Evolutionary conservation across 2,888 invertebrate species (phyloP), one percentile per base, ranked within the genome.

Genomic region (Panopea generosa): DNA sequence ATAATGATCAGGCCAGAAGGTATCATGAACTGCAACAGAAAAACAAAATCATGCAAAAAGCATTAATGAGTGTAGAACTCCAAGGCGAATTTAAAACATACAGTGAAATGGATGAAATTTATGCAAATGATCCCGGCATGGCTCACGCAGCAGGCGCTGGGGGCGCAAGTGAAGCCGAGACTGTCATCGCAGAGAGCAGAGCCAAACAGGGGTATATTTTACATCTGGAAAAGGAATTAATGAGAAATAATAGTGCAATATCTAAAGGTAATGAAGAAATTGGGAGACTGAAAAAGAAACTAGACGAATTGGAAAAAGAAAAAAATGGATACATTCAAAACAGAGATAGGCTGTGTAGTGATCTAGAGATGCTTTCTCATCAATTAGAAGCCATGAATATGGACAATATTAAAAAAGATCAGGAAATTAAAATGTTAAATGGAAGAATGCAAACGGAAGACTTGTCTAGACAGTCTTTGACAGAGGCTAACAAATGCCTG

Each of bases 1-100:
- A 82, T 56, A 85, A 84, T 76, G 85, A 84, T 20, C 49, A 72
- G 43, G 62, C 65, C 7, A 68, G 45, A 38, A 70, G 74, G 53
- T 66, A 65, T 24, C 22, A 52, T 18, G 66, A 70, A 20, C 47
- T 76, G 11, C 18, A 47, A 27, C 61, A 73, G 18, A 65, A 26
- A 62, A 63, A 75, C 47, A 71, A 62, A 20, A 27, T 29, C 29
- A 65, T 75, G 40, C 62, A 72, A 29, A 68, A 57, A 33, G 45
- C 59, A 14, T 45, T 70, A 24, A 33, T 62, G 29, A 38, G 62
- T 6, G 27, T 16, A 16, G 18, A 16, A 16, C 29, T 7, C 14
- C 29, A 45, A 2, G 43, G 45, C 7, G 38, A 43, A 18, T 24
- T 43, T 22, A 59, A 53, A 22, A 18, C 26, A 20, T 40, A 16